phyloP scores from a whole-genome alignment of 2,797 vertebrate species.

The Calcarius lapponicus region DNA sequence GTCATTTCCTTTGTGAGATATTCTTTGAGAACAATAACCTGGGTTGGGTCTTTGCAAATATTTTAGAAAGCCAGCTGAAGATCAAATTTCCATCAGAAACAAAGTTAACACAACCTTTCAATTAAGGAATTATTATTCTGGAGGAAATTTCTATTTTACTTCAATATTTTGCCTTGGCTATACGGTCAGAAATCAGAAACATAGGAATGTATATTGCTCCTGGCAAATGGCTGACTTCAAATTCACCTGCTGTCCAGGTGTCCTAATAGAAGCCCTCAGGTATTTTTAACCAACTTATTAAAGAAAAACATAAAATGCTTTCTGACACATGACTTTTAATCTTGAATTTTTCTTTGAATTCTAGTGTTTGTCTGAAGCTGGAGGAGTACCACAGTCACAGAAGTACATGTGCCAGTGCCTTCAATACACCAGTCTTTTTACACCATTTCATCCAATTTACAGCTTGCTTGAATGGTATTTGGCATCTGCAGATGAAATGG shows the following conservation, averaged over 20 bases:
- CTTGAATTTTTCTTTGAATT: neutral
- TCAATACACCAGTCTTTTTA: neutral
- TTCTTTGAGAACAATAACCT: conserved; percentile 36
- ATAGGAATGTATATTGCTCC: neutral
- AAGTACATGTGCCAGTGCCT: neutral
- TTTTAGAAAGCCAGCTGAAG: conserved; percentile 21
- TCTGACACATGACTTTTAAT: neutral
- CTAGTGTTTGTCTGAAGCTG: neutral
- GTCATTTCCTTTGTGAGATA: neutral
- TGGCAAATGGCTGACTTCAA: neutral
- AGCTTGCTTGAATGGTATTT: neutral
- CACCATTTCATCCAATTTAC: neutral
- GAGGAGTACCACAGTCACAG: neutral
- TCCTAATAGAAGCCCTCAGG: neutral
- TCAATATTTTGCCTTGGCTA: neutral
- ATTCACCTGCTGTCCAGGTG: neutral
- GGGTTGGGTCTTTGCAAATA: conserved; percentile 27
- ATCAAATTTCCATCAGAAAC: conserved; percentile 33
- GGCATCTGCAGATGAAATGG: neutral
- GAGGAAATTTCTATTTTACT: neutral
- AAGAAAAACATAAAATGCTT: neutral
- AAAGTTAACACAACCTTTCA: neutral
- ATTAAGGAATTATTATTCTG: neutral
- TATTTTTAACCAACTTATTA: neutral
- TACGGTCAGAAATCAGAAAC: neutral